phyloP scores from a whole-genome alignment of 2,797 vertebrate genomes.

The Vultur gryphus region DNA sequence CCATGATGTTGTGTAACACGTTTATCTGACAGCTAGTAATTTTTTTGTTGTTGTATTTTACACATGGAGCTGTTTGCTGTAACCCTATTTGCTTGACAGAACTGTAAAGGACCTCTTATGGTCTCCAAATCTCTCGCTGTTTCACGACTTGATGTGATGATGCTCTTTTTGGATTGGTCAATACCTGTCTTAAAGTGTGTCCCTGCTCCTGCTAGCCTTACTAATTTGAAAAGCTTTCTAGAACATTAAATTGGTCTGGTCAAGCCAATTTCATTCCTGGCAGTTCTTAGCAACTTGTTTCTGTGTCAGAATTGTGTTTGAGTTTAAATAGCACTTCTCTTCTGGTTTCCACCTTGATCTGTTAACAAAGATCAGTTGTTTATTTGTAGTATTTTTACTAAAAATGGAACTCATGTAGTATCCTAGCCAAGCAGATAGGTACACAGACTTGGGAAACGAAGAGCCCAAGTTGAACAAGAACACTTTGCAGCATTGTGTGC shows the following conservation, averaged over 20 bases:
- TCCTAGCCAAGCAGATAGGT: background rate
- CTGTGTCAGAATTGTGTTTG: background rate
- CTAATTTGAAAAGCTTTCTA: background rate
- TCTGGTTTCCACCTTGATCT: background rate
- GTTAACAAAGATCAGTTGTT: background rate
- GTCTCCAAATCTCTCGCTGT: background rate
- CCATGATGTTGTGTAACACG: background rate
- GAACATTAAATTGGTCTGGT: background rate
- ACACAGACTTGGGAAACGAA: background rate
- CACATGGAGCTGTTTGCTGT: background rate
- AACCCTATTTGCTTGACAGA: background rate
- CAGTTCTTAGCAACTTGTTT: background rate
- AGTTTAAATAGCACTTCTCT: background rate
- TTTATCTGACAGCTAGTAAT: background rate
- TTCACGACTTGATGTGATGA: background rate
- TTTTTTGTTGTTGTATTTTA: background rate
- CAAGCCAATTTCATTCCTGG: background rate
- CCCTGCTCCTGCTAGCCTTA: background rate
- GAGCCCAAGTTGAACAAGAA: background rate
- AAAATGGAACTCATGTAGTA: background rate
- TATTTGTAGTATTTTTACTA: background rate
- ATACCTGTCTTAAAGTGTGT: background rate
- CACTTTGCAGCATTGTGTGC: background rate
- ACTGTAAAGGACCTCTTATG: background rate
- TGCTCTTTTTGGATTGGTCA: background rate